A percentile compares a stretch with the other conserved stretches of the same genome.
Evolutionary conservation across 2,797 vertebrate species (phyloP).

Genomic region (Micropoecilia bifurca): DNA sequence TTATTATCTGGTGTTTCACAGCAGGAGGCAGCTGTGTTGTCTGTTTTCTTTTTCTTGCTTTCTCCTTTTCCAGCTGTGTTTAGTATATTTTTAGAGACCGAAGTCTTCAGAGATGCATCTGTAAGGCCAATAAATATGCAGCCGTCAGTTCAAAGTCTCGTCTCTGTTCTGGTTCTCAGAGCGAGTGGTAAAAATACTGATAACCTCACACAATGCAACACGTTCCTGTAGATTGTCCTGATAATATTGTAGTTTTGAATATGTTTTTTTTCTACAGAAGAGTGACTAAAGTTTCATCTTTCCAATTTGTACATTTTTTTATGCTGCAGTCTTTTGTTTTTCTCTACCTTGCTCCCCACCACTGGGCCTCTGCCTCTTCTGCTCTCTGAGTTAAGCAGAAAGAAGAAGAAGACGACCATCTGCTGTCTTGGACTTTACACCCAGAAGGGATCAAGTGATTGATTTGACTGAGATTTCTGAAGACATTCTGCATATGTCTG

Average conservation of each 20-base stretch:
- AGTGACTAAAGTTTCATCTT: not conserved
- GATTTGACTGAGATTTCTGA: not conserved
- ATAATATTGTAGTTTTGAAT: not conserved
- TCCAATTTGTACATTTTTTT: not conserved
- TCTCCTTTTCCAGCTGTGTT: not conserved
- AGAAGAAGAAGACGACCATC: not conserved
- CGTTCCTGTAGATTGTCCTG: not conserved
- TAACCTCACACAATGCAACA: not conserved
- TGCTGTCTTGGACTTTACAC: not conserved
- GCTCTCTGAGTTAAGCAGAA: not conserved
- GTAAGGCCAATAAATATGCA: not conserved
- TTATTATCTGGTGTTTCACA: not conserved
- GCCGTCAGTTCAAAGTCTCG: not conserved
- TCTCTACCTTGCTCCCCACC: not conserved
- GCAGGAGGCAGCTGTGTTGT: not conserved
- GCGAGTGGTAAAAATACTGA: not conserved
- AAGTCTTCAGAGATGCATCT: constrained; percentile 1
- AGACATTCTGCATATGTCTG: not conserved
- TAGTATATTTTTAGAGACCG: not conserved
- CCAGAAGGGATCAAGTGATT: not conserved
- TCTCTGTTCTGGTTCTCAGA: not conserved
- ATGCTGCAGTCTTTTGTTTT: not conserved
- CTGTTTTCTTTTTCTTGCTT: not conserved
- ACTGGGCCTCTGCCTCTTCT: not conserved
- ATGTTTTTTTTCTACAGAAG: not conserved